phyloP scores from a whole-genome alignment of 2,113 vertebrate species.

The Apodemus sylvaticus region DNA sequence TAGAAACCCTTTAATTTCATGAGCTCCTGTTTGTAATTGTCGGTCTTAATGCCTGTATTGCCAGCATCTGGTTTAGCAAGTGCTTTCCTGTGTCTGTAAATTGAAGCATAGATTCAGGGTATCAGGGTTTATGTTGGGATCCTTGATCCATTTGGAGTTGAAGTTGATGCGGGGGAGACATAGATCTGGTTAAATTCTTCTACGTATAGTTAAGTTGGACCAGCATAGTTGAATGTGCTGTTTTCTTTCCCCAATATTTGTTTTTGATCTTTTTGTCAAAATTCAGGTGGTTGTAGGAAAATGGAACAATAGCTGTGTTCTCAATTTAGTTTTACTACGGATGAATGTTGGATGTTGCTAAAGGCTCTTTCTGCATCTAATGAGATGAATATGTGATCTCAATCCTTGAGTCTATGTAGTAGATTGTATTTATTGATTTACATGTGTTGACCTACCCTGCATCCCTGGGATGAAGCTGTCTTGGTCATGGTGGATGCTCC shows the following conservation, averaged over 20 bases:
- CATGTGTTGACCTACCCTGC: not conserved
- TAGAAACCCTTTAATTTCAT: not conserved
- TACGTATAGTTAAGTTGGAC: not conserved
- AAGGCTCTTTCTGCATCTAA: not conserved
- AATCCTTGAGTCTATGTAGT: not conserved
- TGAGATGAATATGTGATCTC: not conserved
- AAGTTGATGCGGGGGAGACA: not conserved
- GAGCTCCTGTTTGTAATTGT: not conserved
- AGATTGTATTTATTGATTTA: not conserved
- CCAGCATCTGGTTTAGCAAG: not conserved
- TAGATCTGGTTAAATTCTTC: not conserved
- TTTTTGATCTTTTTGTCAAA: not conserved
- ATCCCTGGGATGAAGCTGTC: not conserved
- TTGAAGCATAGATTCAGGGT: not conserved
- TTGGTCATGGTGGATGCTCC: not conserved
- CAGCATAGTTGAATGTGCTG: not conserved
- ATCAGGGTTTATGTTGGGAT: not conserved
- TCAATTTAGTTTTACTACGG: not conserved
- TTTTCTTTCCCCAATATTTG: not conserved
- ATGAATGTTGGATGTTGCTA: not conserved
- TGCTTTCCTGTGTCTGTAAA: not conserved
- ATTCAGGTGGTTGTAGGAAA: not conserved
- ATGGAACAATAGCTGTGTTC: not conserved
- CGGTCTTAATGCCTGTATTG: not conserved
- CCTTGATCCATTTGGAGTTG: not conserved